Evolutionary conservation across 2,113 vertebrate species (phyloP).

Genomic region (Anoura caudifer): DNA sequence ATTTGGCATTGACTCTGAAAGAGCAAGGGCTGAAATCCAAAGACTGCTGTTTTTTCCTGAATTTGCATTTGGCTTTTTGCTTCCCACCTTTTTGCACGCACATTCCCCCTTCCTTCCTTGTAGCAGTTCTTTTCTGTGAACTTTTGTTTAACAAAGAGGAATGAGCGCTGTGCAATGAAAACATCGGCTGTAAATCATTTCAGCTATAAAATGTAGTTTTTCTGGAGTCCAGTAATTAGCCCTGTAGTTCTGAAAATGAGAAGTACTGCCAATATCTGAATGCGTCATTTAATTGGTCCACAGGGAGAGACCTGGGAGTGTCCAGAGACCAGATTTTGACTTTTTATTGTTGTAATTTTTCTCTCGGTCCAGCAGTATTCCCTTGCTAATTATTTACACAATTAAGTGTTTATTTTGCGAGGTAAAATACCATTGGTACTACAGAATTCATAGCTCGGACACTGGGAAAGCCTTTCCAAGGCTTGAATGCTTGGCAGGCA

Average conservation of each 20-base stretch:
- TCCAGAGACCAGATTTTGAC: slow-evolving; percentile 28
- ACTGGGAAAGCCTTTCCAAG: slow-evolving; percentile 36
- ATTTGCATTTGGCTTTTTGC: slow-evolving; percentile 67
- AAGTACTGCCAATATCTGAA: slow-evolving; percentile 51
- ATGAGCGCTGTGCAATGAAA: slow-evolving; percentile 50
- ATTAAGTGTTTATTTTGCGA: slow-evolving; percentile 37
- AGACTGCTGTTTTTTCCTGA: slow-evolving; percentile 24
- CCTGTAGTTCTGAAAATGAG: slow-evolving; percentile 50
- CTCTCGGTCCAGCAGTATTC: not conserved
- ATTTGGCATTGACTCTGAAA: slow-evolving; percentile 12
- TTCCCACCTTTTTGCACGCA: not conserved
- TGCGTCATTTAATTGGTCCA: slow-evolving; percentile 58
- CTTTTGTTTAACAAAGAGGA: slow-evolving; percentile 65
- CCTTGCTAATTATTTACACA: slow-evolving; percentile 36
- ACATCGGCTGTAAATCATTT: slow-evolving; percentile 65
- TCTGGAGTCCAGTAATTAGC: slow-evolving; percentile 57
- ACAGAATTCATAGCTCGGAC: slow-evolving; percentile 48
- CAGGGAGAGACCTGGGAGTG: slow-evolving; percentile 39
- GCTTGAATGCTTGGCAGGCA: slow-evolving; percentile 40
- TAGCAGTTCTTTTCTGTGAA: slow-evolving; percentile 43
- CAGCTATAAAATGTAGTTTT: slow-evolving; percentile 59
- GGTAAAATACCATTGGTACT: not conserved
- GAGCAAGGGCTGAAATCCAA: slow-evolving; percentile 34
- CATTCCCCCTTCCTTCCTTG: not conserved
- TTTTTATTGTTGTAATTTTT: slow-evolving; percentile 50